Evolutionary conservation across 2,888 invertebrate species (phyloP), one percentile per base, ranked within the genome.

Genomic region (Schrankia costaestrigalis): DNA sequence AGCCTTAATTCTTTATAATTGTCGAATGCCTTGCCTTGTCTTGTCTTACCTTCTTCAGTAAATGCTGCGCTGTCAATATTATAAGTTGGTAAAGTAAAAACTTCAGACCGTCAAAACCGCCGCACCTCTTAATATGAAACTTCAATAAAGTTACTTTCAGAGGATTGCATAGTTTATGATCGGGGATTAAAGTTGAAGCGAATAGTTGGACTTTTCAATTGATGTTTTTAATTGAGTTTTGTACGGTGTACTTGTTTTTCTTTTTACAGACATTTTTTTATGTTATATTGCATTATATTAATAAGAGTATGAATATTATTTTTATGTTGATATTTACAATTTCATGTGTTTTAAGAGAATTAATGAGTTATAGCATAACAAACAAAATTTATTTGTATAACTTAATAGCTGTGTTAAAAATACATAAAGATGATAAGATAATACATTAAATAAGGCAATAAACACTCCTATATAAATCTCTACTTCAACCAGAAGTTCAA

Each of bases 1-100:
- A n/a, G n/a, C n/a, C n/a, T n/a, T n/a, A n/a, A n/a, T n/a, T n/a
- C n/a, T n/a, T n/a, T n/a, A n/a, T n/a, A n/a, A n/a, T n/a, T n/a
- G n/a, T n/a, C n/a, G n/a, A n/a, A n/a, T n/a, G n/a, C n/a, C n/a
- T n/a, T n/a, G n/a, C n/a, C n/a, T n/a, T n/a, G n/a, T n/a, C n/a
- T 3, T 21, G 6, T 21, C 21, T 3, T 6, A 21, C 21, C 11
- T 52, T 40, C 46, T 58, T 59, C 63, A 63, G 63, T 75, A 77
- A 78, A 77, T 77, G 65, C 47, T 55, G 53, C 50, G 59, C 65
- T 68, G 72, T 71, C 75, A 68, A 75, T 77, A 71, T 73, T 66
- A 65, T 48, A 66, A 70, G 63, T 74, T 62, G 56, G 46, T 44
- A 59, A 55, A 74, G 68, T 71, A 75, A 69, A 67, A 72, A 63